Conservation (phyloP, 1,140 invertebrate species). For the Eupeodes corollae region DNA sequence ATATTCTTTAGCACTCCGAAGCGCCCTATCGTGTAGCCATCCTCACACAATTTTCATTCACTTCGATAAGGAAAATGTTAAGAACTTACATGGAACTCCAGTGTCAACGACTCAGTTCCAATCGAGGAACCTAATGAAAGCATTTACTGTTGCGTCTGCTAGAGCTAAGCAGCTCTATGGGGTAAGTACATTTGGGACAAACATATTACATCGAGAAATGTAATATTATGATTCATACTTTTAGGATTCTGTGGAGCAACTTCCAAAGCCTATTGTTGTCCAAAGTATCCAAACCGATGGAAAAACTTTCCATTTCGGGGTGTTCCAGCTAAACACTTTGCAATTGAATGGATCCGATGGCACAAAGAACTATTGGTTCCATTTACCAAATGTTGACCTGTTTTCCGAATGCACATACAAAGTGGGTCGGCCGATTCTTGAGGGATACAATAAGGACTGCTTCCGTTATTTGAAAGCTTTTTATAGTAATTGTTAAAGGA, state of each 20-base stretch:
- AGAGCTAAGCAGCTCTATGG: slow-evolving; percentile 63
- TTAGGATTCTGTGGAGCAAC: slow-evolving; percentile 48
- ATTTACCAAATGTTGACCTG: slow-evolving; percentile 46
- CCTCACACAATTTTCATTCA: slow-evolving; percentile 65
- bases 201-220: slow-evolving; percentile 3
- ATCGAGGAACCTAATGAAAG: slow-evolving; percentile 55
- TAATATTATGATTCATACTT: slow-evolving; percentile 9
- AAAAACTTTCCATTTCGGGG: slow-evolving; percentile 61
- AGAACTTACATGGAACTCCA: slow-evolving; percentile 54
- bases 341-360: slow-evolving; percentile 48
- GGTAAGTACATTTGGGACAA: slow-evolving; percentile 33
- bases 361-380: slow-evolving; percentile 72
- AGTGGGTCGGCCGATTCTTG: slow-evolving; percentile 49
- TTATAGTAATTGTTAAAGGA: slow-evolving; percentile 47
- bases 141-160: slow-evolving; percentile 55
- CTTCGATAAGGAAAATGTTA: slow-evolving; percentile 49
- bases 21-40: slow-evolving; percentile 38
- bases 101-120: slow-evolving; percentile 53
- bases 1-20: slow-evolving; percentile 44
- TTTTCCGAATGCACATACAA: slow-evolving; percentile 54
- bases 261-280: slow-evolving; percentile 66
- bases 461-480: slow-evolving; percentile 66
- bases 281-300: slow-evolving; percentile 72
- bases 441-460: slow-evolving; percentile 64
- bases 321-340: slow-evolving; percentile 78